Percentiles rank a stretch among this genome's conserved stretches.
Evolutionary conservation across 2,797 vertebrate genomes (phyloP).

Genomic region (Megalops cyprinoides): DNA sequence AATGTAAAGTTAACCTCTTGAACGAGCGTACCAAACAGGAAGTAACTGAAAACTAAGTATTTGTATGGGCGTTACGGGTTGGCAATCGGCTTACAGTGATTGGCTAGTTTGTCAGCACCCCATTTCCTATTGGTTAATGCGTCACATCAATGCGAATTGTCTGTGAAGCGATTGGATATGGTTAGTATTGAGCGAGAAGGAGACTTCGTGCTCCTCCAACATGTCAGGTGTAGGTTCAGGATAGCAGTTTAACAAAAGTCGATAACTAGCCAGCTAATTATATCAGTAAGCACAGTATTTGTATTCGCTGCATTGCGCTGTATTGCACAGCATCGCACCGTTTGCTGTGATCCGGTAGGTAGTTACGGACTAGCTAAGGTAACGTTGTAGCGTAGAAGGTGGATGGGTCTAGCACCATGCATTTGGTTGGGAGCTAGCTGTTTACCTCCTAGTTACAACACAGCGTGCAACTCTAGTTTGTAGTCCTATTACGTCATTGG

Average conservation of each 20-base stretch:
- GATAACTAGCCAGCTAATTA: no score
- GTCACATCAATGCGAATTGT: background rate
- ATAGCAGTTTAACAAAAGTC: no score
- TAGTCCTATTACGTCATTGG: no score
- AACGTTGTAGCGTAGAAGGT: no score
- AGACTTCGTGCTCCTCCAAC: background rate
- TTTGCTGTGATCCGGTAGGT: background rate
- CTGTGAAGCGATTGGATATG: background rate
- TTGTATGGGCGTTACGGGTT: background rate
- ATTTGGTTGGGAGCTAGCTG: no score
- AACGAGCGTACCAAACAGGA: slow-evolving; percentile 29
- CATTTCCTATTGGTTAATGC: slow-evolving; percentile 26
- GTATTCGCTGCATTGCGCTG: no score
- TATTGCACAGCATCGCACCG: background rate
- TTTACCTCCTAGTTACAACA: background rate
- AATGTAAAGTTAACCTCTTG: background rate
- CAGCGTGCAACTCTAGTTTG: background rate
- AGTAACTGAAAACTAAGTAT: background rate
- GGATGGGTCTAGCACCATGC: no score
- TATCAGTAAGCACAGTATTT: no score
- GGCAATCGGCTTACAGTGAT: background rate
- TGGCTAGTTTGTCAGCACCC: slow-evolving; percentile 3
- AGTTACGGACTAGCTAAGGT: no score
- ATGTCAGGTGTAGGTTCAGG: slow-evolving; percentile 5
- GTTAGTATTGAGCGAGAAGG: background rate